These are phyloP conservation scores for Aspidiotus rigidus DNA, from an alignment of 2,888 invertebrate genomes.

Conservation along the genomic window DNA sequence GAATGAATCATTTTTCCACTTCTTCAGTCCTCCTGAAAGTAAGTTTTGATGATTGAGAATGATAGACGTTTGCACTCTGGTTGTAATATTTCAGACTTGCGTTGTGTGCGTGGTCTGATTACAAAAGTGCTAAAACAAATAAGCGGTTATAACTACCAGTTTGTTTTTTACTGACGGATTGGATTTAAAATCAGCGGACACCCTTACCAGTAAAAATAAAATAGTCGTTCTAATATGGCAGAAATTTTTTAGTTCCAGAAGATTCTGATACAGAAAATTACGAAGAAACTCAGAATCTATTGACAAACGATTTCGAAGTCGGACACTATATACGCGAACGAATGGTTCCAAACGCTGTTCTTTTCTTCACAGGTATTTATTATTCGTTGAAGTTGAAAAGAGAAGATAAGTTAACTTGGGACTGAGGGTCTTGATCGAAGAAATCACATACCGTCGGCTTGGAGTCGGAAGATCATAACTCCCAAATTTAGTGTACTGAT, in stretches of 20 bases:
- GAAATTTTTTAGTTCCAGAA: constrained; percentile 56
- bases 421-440: no score
- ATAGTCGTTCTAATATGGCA: no score
- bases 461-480: no score
- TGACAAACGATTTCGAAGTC: constrained; percentile 94
- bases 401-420: no score
- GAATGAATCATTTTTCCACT: constrained; percentile 98
- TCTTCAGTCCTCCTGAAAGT: constrained; percentile 81
- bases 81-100: background rate
- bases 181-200: constrained; percentile 27
- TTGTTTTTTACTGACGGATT: background rate
- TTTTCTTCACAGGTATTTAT: constrained; percentile 89
- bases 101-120: background rate
- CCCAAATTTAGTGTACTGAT: no score
- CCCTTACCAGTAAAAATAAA: background rate
- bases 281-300: constrained; percentile 74
- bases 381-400: no score
- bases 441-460: no score
- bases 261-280: constrained; percentile 75
- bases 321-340: constrained; percentile 96
- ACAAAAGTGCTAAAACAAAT: constrained; percentile 24
- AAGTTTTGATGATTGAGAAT: constrained; percentile 36
- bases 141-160: constrained; percentile 26
- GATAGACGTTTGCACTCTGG: constrained; percentile 4
- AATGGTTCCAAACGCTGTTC: constrained; percentile 91